Percentiles rank a stretch among this genome's conserved stretches.
Evolutionary conservation across 2,888 invertebrate species (phyloP).

Genomic region (Amorpha juglandis): DNA sequence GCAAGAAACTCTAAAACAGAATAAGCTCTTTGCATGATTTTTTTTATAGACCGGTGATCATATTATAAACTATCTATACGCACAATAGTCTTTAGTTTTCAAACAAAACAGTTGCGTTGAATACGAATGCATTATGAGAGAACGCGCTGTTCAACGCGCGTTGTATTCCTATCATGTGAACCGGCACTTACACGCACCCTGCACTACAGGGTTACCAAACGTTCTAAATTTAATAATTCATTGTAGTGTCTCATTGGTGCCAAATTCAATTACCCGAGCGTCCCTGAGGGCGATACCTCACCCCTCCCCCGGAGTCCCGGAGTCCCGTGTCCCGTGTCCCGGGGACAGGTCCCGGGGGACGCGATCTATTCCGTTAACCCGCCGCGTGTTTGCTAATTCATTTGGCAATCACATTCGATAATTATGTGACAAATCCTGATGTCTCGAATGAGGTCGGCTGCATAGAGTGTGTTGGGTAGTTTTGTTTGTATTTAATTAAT

Average conservation of each 20-base stretch:
- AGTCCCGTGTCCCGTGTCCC: constrained; percentile 16
- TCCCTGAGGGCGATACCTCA: constrained; percentile 45
- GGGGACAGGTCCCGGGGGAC: constrained; percentile 44
- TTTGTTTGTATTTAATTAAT: constrained; percentile 13
- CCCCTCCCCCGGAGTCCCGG: constrained; percentile 32
- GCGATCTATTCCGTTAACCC: constrained; percentile 61
- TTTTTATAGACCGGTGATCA: no score
- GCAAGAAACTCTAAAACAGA: no score
- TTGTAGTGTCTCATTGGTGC: constrained; percentile 79
- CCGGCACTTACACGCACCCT: constrained; percentile 8
- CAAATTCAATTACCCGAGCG: constrained; percentile 77
- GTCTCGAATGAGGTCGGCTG: constrained; percentile 34
- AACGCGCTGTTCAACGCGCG: neutral
- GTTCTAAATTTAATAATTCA: constrained; percentile 80
- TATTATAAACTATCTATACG: no score
- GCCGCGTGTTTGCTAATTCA: constrained; percentile 73
- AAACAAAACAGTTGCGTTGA: no score
- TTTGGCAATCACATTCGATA: constrained; percentile 78
- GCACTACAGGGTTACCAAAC: constrained; percentile 13
- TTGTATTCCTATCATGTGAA: constrained; percentile 1
- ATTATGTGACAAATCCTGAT: constrained; percentile 70
- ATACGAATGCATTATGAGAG: no score
- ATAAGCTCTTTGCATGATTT: no score
- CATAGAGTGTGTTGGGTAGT: neutral
- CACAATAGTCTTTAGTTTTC: no score